These are phyloP conservation scores for Vireo altiloquus DNA, from an alignment of 2,113 vertebrate genomes.

Conservation along the genomic window DNA sequence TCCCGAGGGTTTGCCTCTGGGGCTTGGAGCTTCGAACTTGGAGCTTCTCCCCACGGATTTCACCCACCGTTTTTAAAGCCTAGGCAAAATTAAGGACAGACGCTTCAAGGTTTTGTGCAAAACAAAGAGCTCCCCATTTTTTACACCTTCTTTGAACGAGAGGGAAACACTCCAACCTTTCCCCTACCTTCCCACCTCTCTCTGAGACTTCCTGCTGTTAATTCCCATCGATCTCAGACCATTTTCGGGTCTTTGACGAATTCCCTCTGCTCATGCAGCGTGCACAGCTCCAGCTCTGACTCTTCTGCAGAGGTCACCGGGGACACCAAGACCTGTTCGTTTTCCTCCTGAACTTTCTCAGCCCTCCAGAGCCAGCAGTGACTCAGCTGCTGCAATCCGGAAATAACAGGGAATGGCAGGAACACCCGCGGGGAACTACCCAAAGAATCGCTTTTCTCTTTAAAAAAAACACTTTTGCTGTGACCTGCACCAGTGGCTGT, in stretches of 20 bases:
- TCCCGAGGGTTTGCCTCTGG: not conserved
- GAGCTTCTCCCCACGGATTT: not conserved
- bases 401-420: conserved; percentile 5
- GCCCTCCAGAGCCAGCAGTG: not conserved
- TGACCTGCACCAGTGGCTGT: not conserved
- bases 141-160: not conserved
- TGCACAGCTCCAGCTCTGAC: not conserved
- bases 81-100: not conserved
- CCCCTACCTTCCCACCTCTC: accelerated
- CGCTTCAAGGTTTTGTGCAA: not conserved
- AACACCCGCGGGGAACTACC: not conserved
- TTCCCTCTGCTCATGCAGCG: accelerated
- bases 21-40: not conserved
- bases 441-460: not conserved
- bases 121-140: not conserved
- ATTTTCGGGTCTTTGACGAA: not conserved
- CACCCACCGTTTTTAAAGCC: not conserved
- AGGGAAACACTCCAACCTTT: not conserved
- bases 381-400: not conserved
- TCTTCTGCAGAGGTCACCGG: not conserved
- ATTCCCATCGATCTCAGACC: not conserved
- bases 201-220: not conserved
- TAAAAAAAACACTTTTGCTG: not conserved
- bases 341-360: not conserved
- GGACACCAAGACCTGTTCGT: not conserved